Base-by-base conservation (phyloP, 2,113 vertebrate species). In the Corapipo altera region DNA sequence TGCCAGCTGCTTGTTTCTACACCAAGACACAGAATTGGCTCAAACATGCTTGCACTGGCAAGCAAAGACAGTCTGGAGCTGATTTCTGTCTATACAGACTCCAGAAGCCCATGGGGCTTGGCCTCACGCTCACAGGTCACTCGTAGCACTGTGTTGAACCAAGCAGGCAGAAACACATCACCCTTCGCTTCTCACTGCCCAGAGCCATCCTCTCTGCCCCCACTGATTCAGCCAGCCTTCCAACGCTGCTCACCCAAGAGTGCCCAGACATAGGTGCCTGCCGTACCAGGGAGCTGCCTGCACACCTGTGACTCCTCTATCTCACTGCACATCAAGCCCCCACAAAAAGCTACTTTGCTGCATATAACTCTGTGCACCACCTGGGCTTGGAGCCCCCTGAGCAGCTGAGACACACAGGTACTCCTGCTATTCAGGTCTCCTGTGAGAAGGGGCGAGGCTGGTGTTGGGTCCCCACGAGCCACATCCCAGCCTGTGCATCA, bases 171-270 rank as follows among this genome's bases (percentile, higher is more conserved):
- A 71, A 82, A 55, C 61, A 69, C 51, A 59, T 21, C 4, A 3
- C 23, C 26, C 37, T 83, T 61, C 0, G 0, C 35, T 91, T 21
- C 64, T 55, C 33, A 2, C 37, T 0, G 11, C 62, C 76, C 0
- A 0, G 39, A 77, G 84, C 55, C 10, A 2, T 49, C 70, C 44
- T 16, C n/a, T 2, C 72, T 16, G 0, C 17, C 69, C 27, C 22
- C 0, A 5, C 75, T 95, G 92, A 72, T 83, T 74, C 91, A 92
- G 88, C 88, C 70, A 26, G 44, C 35, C 43, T 64, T 41, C 62
- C 0, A 0, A 35, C 41, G 33, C 39, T 0, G 1, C 48, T 71
- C 8, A 2, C n/a, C n/a, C 2, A 0, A 52, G 57, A 39, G 15
- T 27, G 28, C 64, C 22, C 2, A 0, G 41, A 32, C 49, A 58